phyloP scores from a whole-genome alignment of 2,113 vertebrate genomes.

The Albula glossodonta region DNA sequence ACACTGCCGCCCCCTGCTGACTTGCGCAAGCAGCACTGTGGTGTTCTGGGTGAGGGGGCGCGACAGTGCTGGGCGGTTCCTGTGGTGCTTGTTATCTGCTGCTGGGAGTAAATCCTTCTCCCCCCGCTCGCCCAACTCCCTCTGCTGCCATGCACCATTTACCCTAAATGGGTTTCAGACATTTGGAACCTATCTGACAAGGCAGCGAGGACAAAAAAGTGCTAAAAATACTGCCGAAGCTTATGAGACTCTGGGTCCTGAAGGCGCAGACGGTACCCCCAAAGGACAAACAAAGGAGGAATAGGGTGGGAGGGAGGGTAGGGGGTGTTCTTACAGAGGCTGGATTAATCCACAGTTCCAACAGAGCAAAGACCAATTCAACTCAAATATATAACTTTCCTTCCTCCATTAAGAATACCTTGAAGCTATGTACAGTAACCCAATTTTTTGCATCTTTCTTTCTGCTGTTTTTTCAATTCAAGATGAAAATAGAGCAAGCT shows the following conservation, averaged over 20 bases:
- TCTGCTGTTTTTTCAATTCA: too few species aligned
- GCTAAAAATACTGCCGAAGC: conserved; percentile 47
- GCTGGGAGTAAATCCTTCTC: conserved; percentile 29
- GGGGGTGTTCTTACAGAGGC: background rate
- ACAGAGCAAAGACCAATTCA: too few species aligned
- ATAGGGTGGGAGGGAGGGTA: background rate
- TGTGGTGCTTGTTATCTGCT: conserved; percentile 41
- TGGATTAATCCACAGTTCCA: too few species aligned
- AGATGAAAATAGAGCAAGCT: too few species aligned
- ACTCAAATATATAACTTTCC: too few species aligned
- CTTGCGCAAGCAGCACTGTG: background rate
- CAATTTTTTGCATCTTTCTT: too few species aligned
- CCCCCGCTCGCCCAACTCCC: conserved; percentile 43
- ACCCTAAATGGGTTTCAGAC: conserved; percentile 59
- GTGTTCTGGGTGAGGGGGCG: background rate
- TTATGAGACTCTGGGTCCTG: conserved; percentile 13
- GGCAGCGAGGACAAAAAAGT: conserved; percentile 52
- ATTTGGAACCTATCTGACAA: conserved; percentile 61
- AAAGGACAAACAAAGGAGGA: background rate
- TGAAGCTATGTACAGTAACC: too few species aligned
- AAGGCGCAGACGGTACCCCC: background rate
- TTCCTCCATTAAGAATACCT: too few species aligned
- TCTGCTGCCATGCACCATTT: conserved; percentile 60
- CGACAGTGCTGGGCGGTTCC: conserved; percentile 23
- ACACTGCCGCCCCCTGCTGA: background rate